These are phyloP conservation scores for Propsilocerus akamusi DNA, from an alignment of 1,140 invertebrate species.

Conservation along the genomic window DNA sequence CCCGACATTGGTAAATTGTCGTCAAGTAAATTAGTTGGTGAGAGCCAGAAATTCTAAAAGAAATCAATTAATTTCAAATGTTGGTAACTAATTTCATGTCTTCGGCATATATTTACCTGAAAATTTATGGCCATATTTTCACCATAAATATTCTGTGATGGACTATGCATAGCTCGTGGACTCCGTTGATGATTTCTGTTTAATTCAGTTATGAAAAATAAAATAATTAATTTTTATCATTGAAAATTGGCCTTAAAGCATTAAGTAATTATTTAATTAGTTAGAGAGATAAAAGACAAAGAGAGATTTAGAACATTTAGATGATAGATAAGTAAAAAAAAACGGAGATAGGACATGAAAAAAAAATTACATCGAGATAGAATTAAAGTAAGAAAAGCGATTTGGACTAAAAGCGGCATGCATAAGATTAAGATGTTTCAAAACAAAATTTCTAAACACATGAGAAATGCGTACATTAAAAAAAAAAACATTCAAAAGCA, in stretches of 20 bases:
- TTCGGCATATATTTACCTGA: not conserved
- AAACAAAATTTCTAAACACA: no score
- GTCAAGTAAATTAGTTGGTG: not conserved
- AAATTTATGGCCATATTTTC: not conserved
- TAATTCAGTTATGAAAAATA: not conserved
- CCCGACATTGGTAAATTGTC: not conserved
- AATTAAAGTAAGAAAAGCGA: not conserved
- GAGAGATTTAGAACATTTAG: not conserved
- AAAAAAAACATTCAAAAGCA: no score
- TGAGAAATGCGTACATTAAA: no score
- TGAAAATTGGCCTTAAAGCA: not conserved
- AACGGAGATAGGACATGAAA: not conserved
- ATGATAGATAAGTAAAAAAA: not conserved
- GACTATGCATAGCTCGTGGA: not conserved
- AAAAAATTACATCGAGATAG: not conserved
- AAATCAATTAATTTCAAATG: not conserved
- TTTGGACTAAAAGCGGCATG: no score
- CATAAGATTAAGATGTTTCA: no score
- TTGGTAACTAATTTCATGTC: no score
- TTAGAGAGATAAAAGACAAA: not conserved
- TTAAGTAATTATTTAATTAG: not conserved
- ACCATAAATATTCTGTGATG: not conserved
- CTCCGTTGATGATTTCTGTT: not conserved
- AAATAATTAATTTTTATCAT: not conserved
- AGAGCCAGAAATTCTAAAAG: not conserved